Base-by-base conservation (phyloP, 2,888 invertebrate species). In the Carcina quercana region DNA sequence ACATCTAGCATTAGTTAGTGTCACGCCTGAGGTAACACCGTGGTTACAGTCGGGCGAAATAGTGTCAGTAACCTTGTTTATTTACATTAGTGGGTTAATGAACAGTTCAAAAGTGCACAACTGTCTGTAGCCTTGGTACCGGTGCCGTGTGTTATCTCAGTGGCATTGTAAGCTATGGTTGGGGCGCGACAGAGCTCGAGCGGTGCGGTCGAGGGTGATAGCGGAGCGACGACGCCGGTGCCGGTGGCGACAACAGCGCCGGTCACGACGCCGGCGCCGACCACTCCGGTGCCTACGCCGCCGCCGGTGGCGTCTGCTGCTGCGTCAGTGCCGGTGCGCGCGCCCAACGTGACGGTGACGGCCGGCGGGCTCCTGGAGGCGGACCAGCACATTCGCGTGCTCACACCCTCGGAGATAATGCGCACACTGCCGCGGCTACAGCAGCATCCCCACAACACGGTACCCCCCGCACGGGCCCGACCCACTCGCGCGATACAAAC, bases 341-440 rank as follows among this genome's bases (percentile, higher is more conserved):
- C 89, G 61, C 88, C 89, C 59, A 89, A 89, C 79, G 89, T 89
- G 40, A 89, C 88, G 59, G 89, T 89, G 52, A 88, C 88, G 80
- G 88, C 89, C 54, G 83, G 80, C 70, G 85, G 85, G 68, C 73
- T 80, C 68, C 79, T 83, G 69, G 76, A 80, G 74, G 80, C 83
- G 53, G 93, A 93, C 86, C 92, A 92, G 83, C 93, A 92, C 85
- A 93, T 93, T 80, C 90, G 93, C 78, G 93, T 93, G 84, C 88
- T 94, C 76, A 94, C 94, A 64, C 93, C 94, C 64, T 92, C 92
- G 59, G 93, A 94, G 89, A 93, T 94, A 80, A 93, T 93, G 93
- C 91, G 92, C 88, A 93, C 93, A 72, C 89, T 93, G 86, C 93
- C 94, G 75, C 91, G 92, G 79, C 89, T 93, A 40, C 34, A 38